These are phyloP conservation scores for Aurelia coerulea DNA, from an alignment of 30 jellyfish, hydroid and myxozoan species.

Conservation along the genomic window DNA sequence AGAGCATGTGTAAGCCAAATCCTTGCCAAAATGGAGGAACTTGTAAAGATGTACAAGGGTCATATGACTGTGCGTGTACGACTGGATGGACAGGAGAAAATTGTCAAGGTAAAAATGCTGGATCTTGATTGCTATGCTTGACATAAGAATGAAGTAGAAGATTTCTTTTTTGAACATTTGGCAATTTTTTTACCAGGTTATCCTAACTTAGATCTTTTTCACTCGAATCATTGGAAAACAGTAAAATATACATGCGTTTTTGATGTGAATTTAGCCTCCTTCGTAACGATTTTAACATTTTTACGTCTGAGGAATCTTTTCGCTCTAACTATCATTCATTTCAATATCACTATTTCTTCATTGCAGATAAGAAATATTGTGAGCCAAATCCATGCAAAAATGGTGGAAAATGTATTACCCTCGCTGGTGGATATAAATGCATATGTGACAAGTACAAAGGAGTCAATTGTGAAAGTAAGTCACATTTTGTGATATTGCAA, in stretches of 20 bases:
- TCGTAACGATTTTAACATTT: no score
- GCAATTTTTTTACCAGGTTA: no score
- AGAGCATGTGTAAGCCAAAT: conserved; percentile 98
- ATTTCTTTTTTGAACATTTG: no score
- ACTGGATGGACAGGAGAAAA: conserved; percentile 99
- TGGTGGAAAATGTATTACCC: conserved; percentile 92
- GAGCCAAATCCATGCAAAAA: conserved; percentile 97
- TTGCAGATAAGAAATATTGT: conserved; percentile 89
- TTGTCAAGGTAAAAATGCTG: conserved; percentile 84
- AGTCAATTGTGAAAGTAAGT: conserved; percentile 89
- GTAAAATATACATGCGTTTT: no score
- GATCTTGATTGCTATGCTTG: no score
- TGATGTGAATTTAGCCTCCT: no score
- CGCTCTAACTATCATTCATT: no score
- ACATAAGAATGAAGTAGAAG: not conserved
- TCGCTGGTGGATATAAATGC: conserved; percentile 95
- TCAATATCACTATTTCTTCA: no score
- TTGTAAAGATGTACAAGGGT: conserved; percentile 94
- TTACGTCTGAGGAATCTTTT: no score
- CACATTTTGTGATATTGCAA: not conserved
- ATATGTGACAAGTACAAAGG: conserved; percentile 95
- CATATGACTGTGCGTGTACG: conserved; percentile 94
- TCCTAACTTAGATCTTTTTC: no score
- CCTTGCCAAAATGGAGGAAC: conserved; percentile 99
- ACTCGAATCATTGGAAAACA: no score